Evolutionary conservation across 1,140 invertebrate genomes (phyloP).

Genomic region (Radopholus similis): DNA sequence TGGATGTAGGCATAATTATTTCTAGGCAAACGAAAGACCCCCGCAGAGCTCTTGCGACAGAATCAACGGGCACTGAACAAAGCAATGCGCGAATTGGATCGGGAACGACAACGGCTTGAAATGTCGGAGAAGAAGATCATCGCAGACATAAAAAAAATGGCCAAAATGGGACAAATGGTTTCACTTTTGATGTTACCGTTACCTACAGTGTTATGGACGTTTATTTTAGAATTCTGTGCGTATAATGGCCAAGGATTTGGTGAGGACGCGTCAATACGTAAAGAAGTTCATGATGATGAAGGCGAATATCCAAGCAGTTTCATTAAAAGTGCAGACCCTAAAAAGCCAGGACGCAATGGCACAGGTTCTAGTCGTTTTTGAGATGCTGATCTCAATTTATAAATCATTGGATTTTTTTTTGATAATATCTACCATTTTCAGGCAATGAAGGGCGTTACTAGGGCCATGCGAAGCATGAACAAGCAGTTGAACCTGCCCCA

Average conservation of each 20-base stretch:
- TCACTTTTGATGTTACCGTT: no score
- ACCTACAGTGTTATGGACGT: not conserved
- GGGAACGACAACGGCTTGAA: conserved; percentile 91
- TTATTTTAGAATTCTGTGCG: conserved; percentile 87
- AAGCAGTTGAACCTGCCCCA: conserved; percentile 90
- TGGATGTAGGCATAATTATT: conserved; percentile 60
- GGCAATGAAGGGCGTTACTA: conserved; percentile 97
- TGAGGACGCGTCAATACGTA: conserved; percentile 84
- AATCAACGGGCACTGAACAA: conserved; percentile 97
- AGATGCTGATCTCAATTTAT: not conserved
- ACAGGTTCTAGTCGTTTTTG: conserved; percentile 64
- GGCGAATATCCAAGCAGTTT: conserved; percentile 97
- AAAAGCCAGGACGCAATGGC: conserved; percentile 99
- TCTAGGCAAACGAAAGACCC: conserved; percentile 90
- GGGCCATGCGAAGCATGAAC: conserved; percentile 98
- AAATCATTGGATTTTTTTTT: conserved; percentile 13
- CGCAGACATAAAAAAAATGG: conserved; percentile 95
- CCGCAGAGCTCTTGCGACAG: conserved; percentile 94
- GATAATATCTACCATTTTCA: conserved; percentile 41
- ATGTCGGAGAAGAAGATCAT: conserved; percentile 98
- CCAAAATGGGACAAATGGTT: conserved; percentile 98
- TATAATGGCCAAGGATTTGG: conserved; percentile 99
- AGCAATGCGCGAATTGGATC: conserved; percentile 77
- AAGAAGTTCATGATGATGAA: conserved; percentile 99
- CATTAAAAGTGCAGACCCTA: conserved; percentile 94